Evolutionary conservation across 2,797 vertebrate species (phyloP).

Genomic region (Capromys pilorides): DNA sequence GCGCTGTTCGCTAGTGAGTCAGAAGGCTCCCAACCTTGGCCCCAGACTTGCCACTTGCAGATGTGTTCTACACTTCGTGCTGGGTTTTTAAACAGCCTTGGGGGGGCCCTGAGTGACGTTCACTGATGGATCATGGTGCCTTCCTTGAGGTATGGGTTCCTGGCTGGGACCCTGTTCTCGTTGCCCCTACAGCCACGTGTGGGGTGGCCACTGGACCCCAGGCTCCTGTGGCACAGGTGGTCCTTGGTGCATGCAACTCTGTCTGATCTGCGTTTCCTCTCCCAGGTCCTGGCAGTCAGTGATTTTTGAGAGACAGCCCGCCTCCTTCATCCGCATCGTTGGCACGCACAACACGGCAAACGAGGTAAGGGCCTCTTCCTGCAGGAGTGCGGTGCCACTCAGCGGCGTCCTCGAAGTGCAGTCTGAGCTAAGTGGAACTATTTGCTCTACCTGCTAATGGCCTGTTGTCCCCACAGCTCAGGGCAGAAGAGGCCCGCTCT

Average conservation of each 20-base stretch:
- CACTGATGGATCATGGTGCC: neutral
- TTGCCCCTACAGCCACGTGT: neutral
- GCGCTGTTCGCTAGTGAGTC: too few species aligned
- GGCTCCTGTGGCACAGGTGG: fast-evolving
- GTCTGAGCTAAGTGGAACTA: neutral
- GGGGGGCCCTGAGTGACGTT: neutral
- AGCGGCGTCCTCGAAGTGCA: neutral
- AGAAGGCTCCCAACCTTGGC: neutral
- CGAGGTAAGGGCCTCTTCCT: constrained; percentile 88
- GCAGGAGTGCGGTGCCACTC: neutral
- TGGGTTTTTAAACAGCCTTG: neutral
- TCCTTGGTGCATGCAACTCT: fast-evolving
- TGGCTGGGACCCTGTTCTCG: fast-evolving
- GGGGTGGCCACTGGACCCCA: fast-evolving
- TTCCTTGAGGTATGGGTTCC: neutral
- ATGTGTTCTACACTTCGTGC: neutral
- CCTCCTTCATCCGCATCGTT: constrained; percentile 97
- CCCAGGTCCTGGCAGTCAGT: constrained; percentile 96
- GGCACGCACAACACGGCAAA: constrained; percentile 99
- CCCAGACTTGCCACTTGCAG: fast-evolving
- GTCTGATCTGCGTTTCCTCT: constrained; percentile 72
- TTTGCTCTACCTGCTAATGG: neutral
- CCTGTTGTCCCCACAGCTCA: constrained; percentile 30
- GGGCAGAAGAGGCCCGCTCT: neutral
- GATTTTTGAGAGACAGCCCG: constrained; percentile 93